phyloP scores from a whole-genome alignment of 2,888 invertebrate species.

The Gibbula magus region DNA sequence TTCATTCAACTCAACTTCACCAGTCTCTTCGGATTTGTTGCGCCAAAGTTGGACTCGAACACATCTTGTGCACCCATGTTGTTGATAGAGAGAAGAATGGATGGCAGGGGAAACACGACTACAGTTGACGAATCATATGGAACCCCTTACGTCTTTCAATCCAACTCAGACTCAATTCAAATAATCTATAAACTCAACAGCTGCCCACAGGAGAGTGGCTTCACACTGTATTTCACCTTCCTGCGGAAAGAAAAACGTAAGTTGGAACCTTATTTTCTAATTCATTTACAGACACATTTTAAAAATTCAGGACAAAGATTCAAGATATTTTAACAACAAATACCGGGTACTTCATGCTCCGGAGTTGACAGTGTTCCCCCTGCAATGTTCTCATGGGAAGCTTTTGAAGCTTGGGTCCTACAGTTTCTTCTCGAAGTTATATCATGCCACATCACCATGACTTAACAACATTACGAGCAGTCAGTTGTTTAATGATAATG shows the following conservation, averaged over 20 bases:
- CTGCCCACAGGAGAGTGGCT: slow-evolving; percentile 56
- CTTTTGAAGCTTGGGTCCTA: too few relatives aligned
- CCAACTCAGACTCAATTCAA: slow-evolving; percentile 55
- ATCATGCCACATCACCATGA: too few relatives aligned
- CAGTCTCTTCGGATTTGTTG: slow-evolving; percentile 55
- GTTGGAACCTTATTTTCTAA: too few relatives aligned
- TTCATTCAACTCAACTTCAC: slow-evolving; percentile 59
- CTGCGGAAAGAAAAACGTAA: not conserved
- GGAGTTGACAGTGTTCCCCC: too few relatives aligned
- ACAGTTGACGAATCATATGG: not conserved
- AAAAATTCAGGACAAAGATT: too few relatives aligned
- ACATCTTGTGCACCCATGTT: not conserved
- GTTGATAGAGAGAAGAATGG: not conserved
- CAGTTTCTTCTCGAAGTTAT: too few relatives aligned
- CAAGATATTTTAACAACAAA: too few relatives aligned
- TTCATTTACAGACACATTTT: too few relatives aligned
- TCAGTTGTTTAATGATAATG: too few relatives aligned
- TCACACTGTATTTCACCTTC: slow-evolving; percentile 50
- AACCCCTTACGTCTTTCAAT: slow-evolving; percentile 63
- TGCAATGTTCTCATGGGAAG: too few relatives aligned
- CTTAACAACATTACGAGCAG: too few relatives aligned
- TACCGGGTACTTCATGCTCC: too few relatives aligned
- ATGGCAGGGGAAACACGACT: not conserved
- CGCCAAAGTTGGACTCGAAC: slow-evolving; percentile 8
- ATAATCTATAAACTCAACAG: slow-evolving; percentile 58